Percentiles rank a stretch among this genome's conserved stretches.
Evolutionary conservation across 1,140 invertebrate species (phyloP).

Genomic region (Drosophila navojoa): DNA sequence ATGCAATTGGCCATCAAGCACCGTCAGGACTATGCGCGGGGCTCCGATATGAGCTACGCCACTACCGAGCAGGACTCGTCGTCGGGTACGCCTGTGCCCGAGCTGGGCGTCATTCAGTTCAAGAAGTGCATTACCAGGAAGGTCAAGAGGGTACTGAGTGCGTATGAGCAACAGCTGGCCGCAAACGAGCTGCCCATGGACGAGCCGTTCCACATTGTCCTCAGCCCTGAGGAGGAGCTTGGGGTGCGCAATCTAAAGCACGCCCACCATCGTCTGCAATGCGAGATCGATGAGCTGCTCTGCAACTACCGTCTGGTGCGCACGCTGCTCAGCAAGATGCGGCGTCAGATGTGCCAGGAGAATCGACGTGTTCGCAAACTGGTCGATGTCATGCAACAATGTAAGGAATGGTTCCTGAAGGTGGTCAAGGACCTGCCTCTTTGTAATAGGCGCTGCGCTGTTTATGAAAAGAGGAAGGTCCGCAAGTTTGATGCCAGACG

Average conservation of each 20-base stretch:
- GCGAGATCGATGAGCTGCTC: conserved; percentile 43
- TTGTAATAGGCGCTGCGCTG: conserved; percentile 27
- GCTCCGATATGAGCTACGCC: background rate
- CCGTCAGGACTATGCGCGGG: background rate
- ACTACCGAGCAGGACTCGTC: conserved; percentile 1
- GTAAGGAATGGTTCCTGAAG: conserved; percentile 25
- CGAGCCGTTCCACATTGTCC: background rate
- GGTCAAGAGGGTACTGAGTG: background rate
- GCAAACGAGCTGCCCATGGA: background rate
- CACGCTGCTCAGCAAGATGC: background rate
- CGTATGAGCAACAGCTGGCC: background rate
- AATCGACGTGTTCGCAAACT: background rate
- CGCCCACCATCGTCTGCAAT: conserved; percentile 41
- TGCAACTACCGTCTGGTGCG: conserved; percentile 22
- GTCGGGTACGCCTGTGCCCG: background rate
- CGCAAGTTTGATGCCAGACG: conserved; percentile 24
- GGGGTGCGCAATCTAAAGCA: conserved; percentile 33
- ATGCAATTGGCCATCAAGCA: conserved; percentile 51
- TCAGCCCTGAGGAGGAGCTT: conserved; percentile 32
- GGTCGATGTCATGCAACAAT: fast-evolving
- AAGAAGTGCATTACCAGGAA: background rate
- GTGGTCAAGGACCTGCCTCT: conserved; percentile 13
- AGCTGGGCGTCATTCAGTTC: background rate
- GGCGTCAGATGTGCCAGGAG: background rate
- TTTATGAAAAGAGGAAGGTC: conserved; percentile 22